phyloP scores from a whole-genome alignment of 2,888 invertebrate genomes.

The Dynastes grantii region DNA sequence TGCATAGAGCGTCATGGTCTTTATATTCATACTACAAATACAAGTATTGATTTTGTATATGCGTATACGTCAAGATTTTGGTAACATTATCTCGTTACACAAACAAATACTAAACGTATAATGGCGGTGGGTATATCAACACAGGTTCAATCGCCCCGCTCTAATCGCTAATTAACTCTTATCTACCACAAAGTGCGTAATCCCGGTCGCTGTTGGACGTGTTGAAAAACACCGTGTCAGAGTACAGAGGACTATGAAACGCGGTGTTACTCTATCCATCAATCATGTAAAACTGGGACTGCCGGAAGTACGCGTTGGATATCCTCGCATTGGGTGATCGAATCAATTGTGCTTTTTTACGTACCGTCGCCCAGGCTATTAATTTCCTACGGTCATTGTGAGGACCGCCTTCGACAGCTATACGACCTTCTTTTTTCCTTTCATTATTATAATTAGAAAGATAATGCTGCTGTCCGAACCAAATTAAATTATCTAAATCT shows the following conservation, averaged over 20 bases:
- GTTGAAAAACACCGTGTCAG: slow-evolving; percentile 27
- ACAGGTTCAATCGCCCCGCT: background rate
- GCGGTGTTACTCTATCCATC: background rate
- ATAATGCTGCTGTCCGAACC: background rate
- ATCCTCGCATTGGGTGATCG: background rate
- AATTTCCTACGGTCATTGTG: slow-evolving; percentile 6
- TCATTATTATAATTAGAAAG: slow-evolving; percentile 22
- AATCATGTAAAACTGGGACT: slow-evolving; percentile 25
- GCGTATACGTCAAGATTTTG: no score
- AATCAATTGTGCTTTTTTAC: slow-evolving; percentile 21
- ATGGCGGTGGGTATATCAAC: no score
- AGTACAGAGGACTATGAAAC: slow-evolving; percentile 9
- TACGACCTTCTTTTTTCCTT: background rate
- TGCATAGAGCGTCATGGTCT: no score
- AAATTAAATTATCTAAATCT: slow-evolving; percentile 25
- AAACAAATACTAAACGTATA: no score
- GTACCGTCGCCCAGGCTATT: slow-evolving; percentile 3
- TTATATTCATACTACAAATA: no score
- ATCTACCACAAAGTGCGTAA: slow-evolving; percentile 10
- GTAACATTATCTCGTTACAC: no score
- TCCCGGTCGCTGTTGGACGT: background rate
- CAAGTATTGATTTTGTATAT: no score
- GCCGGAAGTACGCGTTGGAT: slow-evolving; percentile 17
- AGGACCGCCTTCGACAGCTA: slow-evolving; percentile 3
- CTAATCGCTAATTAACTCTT: slow-evolving; percentile 16